Evolutionary conservation across 2,888 invertebrate genomes (phyloP).

Genomic region (Synergus japonicus): DNA sequence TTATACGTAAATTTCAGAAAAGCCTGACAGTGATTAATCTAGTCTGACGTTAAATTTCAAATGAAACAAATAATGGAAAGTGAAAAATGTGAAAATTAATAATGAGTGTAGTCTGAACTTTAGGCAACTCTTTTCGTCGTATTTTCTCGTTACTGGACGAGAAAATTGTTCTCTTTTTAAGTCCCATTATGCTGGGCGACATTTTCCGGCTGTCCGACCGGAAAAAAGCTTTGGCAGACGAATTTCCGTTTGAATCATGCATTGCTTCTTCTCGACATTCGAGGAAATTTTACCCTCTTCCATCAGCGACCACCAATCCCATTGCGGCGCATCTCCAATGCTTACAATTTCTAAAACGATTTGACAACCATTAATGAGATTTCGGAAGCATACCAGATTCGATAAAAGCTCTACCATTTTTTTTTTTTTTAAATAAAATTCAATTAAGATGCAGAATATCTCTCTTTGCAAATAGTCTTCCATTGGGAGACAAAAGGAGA

Average conservation of each 20-base stretch:
- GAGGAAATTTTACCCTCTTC: constrained; percentile 27
- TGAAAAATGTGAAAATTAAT: constrained; percentile 5
- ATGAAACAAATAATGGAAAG: neutral
- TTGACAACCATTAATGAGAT: neutral
- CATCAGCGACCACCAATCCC: constrained; percentile 27
- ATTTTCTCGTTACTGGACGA: neutral
- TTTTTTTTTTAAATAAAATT: neutral
- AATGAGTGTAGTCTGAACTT: constrained; percentile 3
- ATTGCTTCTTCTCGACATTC: constrained; percentile 20
- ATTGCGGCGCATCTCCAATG: constrained; percentile 18
- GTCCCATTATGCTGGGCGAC: constrained; percentile 13
- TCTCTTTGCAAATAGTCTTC: neutral
- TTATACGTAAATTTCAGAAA: too few species aligned
- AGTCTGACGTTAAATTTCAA: neutral
- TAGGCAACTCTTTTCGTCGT: neutral
- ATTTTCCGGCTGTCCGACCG: constrained; percentile 20
- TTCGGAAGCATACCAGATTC: neutral
- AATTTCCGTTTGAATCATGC: constrained; percentile 24
- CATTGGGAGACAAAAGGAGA: neutral
- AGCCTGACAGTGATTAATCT: neutral
- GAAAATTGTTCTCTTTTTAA: constrained; percentile 13
- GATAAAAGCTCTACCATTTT: neutral
- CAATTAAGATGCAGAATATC: neutral
- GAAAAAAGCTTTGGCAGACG: constrained; percentile 24
- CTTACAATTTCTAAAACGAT: constrained; percentile 17